Conservation (phyloP, 2,113 vertebrate genomes). For the Ciconia boyciana region DNA sequence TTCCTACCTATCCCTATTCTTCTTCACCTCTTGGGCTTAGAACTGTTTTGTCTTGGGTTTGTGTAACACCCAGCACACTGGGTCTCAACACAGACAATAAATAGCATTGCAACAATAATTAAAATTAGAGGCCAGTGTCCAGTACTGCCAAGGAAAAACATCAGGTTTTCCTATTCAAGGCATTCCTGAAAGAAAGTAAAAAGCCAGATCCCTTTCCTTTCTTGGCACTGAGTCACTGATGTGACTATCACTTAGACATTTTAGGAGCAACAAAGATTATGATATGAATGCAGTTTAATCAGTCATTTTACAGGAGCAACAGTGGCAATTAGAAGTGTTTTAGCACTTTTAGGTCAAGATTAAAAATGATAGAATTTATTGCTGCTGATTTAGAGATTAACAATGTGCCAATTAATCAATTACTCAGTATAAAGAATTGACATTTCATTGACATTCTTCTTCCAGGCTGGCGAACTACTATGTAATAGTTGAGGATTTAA, state of each 20-base stretch:
- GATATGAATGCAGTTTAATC: slow-evolving; percentile 54
- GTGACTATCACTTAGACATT: slow-evolving; percentile 31
- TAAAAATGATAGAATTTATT: slow-evolving; percentile 70
- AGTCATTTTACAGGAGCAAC: slow-evolving; percentile 57
- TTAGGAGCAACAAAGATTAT: slow-evolving; percentile 51
- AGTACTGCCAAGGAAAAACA: not conserved
- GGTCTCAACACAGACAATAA: not conserved
- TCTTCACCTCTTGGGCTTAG: not conserved
- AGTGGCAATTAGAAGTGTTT: slow-evolving; percentile 61
- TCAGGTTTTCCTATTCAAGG: not conserved
- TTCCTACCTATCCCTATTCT: not conserved
- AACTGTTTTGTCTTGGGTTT: not conserved
- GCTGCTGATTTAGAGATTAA: slow-evolving; percentile 74
- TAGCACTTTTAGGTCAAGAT: slow-evolving; percentile 71
- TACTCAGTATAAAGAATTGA: slow-evolving; percentile 66
- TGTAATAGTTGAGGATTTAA: slow-evolving; percentile 35
- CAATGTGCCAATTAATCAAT: slow-evolving; percentile 75
- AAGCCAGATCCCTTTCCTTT: not conserved
- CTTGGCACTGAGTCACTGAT: slow-evolving; percentile 16
- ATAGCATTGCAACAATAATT: not conserved
- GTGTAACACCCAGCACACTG: not conserved
- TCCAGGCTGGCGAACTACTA: slow-evolving; percentile 59
- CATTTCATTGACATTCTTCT: slow-evolving; percentile 71
- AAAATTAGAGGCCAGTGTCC: not conserved
- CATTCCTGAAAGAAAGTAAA: not conserved